These are phyloP conservation scores for Labroides dimidiatus DNA, from an alignment of 2,797 vertebrate species.

Conservation along the genomic window DNA sequence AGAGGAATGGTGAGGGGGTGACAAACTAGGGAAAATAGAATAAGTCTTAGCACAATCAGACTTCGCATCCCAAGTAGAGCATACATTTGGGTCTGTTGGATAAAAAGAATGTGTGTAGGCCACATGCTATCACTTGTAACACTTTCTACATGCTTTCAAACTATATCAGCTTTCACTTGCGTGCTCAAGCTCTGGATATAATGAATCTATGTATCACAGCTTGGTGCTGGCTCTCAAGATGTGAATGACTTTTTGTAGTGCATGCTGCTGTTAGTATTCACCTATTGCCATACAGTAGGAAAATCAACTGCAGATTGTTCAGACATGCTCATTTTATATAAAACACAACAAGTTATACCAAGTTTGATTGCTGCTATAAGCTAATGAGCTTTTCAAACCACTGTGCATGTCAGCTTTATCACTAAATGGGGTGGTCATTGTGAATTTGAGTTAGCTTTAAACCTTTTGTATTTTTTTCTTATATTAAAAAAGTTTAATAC, in stretches of 20 bases:
- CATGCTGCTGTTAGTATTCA: background rate
- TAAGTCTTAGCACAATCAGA: constrained; percentile 36
- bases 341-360: background rate
- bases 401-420: background rate
- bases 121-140: no score
- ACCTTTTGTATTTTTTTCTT: background rate
- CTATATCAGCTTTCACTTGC: background rate
- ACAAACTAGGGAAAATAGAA: constrained; percentile 40
- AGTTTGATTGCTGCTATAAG: background rate
- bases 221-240: background rate
- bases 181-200: no score
- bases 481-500: background rate
- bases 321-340: background rate
- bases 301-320: background rate
- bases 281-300: background rate
- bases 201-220: background rate
- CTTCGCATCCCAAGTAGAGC: constrained; percentile 27
- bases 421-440: background rate
- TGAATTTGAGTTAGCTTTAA: background rate
- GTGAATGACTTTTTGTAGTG: background rate
- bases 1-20: constrained; percentile 54
- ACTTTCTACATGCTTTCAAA: background rate
- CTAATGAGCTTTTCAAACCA: background rate
- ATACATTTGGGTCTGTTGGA: background rate
- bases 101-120: background rate